Base-by-base conservation (phyloP, 1,140 invertebrate genomes). In the Helicorthomorpha holstii region DNA sequence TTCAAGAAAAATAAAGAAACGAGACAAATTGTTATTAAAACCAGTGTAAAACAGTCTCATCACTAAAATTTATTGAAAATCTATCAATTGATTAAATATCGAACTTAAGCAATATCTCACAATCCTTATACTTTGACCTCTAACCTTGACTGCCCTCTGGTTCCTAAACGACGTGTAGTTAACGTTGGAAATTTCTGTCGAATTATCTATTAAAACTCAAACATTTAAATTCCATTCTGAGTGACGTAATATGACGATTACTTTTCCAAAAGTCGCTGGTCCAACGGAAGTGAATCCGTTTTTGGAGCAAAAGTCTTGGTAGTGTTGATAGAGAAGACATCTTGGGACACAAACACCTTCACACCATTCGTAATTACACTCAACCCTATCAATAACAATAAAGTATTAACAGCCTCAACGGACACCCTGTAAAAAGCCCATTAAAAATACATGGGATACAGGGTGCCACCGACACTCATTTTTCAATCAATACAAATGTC, bases 251-350 rank as follows among this genome's bases (percentile, higher is more conserved):
- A 22, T 22, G 25, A 12, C 10, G 46, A 21, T 41, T 59, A 74
- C 73, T 68, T 76, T 76, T 48, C 75, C 75, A 58, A 76, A 76
- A 51, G 72, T 75, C 19, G 75, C 75, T 2, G 75, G 74, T 54
- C 75, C 75, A 45, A 75, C 72, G 0, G 74, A 73, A 50, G 70
- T 66, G 25, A 69, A 66, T 51, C 65, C 62, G 43, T 69, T 68
- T 45, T 64, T 66, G 46, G 63, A 60, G 56, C 74, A 75, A 61
- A 73, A 75, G 50, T 75, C 71, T 22, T 73, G 64, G 59, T 76
- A 76, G 57, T 76, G 74, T 23, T 66, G 62, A 56, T 75, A 76
- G 29, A 76, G 60, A 2, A 71, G 69, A 57, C 69, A 73, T 38
- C 75, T 58, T 2, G 75, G 74, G 25, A 76, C 72, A 58, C 75